A percentile compares a stretch with the other conserved stretches of the same genome.
phyloP scores from a whole-genome alignment of 2,113 vertebrate genomes.

The Plectropomus leopardus region DNA sequence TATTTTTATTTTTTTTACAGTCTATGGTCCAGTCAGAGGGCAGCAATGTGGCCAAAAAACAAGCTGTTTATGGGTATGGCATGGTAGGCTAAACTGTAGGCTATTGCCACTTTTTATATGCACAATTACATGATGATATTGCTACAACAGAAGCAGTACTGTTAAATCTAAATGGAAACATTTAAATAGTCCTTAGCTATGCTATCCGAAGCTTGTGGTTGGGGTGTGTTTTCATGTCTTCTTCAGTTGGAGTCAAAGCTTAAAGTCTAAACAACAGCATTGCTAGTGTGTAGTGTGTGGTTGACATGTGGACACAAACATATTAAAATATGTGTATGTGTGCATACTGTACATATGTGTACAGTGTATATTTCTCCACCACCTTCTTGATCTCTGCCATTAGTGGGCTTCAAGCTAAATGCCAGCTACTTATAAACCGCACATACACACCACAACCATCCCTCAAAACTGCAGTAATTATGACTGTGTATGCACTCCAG shows the following conservation, averaged over 20 bases:
- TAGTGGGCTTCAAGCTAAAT: not conserved
- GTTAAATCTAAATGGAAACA: too few relatives aligned
- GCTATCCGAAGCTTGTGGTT: not conserved
- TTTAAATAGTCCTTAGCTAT: not conserved
- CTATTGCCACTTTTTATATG: too few relatives aligned
- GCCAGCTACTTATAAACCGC: not conserved
- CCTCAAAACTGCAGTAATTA: constrained; percentile 54
- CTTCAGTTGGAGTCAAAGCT: not conserved
- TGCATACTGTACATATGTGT: too few relatives aligned
- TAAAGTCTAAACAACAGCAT: not conserved
- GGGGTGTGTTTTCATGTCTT: not conserved
- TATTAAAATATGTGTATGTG: not conserved
- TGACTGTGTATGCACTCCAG: constrained; percentile 27
- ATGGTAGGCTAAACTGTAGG: too few relatives aligned
- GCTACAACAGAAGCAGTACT: not conserved
- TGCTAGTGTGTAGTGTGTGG: too few relatives aligned
- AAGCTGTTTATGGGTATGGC: too few relatives aligned
- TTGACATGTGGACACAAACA: not conserved
- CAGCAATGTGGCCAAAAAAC: too few relatives aligned
- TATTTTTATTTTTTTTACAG: too few relatives aligned
- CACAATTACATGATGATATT: too few relatives aligned
- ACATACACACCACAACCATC: not conserved
- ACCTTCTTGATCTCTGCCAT: not conserved
- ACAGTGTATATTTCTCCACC: not conserved
- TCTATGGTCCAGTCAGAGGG: too few relatives aligned